Evolutionary conservation across 2,888 invertebrate species (phyloP).

Genomic region (Apamea epomidion): DNA sequence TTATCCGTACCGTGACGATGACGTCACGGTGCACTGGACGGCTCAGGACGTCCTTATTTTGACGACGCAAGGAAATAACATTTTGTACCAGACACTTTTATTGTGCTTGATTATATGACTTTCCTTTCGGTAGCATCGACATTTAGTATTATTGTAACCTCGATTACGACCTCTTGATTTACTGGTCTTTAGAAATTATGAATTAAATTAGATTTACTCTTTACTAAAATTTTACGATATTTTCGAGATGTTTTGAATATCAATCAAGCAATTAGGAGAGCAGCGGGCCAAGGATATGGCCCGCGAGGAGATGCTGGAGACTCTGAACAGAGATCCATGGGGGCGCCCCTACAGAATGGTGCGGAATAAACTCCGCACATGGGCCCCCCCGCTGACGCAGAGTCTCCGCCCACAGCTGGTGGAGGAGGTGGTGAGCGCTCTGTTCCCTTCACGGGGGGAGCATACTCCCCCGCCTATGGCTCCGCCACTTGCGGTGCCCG

Average conservation of each 20-base stretch:
- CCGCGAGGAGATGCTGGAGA: too few relatives aligned
- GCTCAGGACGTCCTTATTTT: constrained; percentile 82
- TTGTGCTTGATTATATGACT: constrained; percentile 59
- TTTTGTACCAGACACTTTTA: constrained; percentile 67
- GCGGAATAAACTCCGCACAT: too few relatives aligned
- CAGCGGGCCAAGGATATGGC: too few relatives aligned
- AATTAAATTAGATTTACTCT: constrained; percentile 4
- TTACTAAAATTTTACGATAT: constrained; percentile 33
- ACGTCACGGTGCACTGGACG: constrained; percentile 69
- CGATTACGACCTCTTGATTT: constrained; percentile 40
- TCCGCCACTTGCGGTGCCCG: too few relatives aligned
- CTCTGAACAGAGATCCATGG: too few relatives aligned
- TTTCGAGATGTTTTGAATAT: constrained; percentile 42
- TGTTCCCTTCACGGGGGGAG: too few relatives aligned
- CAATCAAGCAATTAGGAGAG: constrained; percentile 42
- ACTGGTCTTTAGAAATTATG: constrained; percentile 10
- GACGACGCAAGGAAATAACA: constrained; percentile 69
- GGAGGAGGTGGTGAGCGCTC: too few relatives aligned
- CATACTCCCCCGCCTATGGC: too few relatives aligned
- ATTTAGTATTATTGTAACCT: constrained; percentile 37
- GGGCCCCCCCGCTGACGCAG: too few relatives aligned
- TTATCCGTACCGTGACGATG: constrained; percentile 68
- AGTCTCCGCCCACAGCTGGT: too few relatives aligned
- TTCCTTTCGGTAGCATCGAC: constrained; percentile 52
- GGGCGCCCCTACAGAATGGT: too few relatives aligned